Conservation (phyloP, 2,113 vertebrate genomes). For the Panthera leo region DNA sequence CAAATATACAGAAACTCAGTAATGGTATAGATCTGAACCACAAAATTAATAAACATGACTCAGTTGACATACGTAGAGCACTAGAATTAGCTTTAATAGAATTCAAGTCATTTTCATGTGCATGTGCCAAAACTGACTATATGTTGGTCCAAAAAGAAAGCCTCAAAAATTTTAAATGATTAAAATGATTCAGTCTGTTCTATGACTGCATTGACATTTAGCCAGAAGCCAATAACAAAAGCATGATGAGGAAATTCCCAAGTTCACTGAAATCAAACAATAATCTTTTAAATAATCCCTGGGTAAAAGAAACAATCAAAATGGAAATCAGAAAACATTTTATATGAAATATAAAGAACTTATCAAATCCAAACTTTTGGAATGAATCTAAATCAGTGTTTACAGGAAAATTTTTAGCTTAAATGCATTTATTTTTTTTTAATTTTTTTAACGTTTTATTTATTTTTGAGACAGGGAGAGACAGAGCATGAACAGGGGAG, state of each 20-base stretch:
- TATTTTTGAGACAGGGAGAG: no score
- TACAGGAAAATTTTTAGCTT: background rate
- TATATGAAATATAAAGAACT: background rate
- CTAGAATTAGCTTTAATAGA: background rate
- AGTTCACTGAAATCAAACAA: background rate
- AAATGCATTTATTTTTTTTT: background rate
- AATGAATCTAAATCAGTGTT: background rate
- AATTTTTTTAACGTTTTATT: no score
- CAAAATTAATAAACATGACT: background rate
- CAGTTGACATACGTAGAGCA: background rate
- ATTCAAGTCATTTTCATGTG: background rate
- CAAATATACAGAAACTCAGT: background rate
- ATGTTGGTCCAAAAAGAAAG: background rate
- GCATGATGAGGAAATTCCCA: background rate
- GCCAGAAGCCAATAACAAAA: background rate
- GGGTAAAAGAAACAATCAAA: background rate
- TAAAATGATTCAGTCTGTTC: background rate
- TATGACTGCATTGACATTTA: background rate
- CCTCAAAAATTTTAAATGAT: background rate
- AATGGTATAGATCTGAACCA: background rate
- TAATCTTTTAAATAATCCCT: background rate
- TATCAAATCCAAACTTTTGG: background rate
- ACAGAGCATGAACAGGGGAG: no score
- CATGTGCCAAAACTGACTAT: background rate
- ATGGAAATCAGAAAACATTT: background rate